Base-by-base conservation (phyloP, 2,113 vertebrate genomes). In the Neolamprologus fasciatus region DNA sequence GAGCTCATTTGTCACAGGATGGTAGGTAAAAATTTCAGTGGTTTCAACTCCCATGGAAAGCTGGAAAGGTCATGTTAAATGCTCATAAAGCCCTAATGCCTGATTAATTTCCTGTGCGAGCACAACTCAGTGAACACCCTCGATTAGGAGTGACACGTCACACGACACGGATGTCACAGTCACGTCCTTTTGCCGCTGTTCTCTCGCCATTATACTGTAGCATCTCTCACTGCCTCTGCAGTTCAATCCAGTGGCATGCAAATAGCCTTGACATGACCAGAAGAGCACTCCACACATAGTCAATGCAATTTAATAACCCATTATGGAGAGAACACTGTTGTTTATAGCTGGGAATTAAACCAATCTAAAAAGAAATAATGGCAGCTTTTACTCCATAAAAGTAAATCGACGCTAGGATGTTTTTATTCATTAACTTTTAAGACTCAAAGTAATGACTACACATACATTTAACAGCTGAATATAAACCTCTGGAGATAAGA, bases 1-100 rank as follows among this genome's bases (percentile, higher is more conserved):
- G 4, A 81, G 86, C 86, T 95, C 94, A 90, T 95, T 96, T 94
- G 92, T 95, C 92, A 91, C 90, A 81, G 88, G 84, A 88, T 50
- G 89, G 90, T 85, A 66, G 85, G 85, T 90, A 91, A 89, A 68
- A 80, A 86, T 91, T 87, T 93, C 87, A 71, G 81, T 21, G 83
- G 14, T 7, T 84, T 87, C 84, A 23, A 31, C 88, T 91, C 76
- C 84, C 11, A n/a, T 42, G 66, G 76, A 90, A 63, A 40, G 35
- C 68, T 50, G 83, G 13, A 90, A 31, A 89, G 92, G 90, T 93
- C 85, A 73, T n/a, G 78, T 81, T 83, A 83, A 92, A 89, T 14
- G 50, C 88, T 89, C 82, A 21, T n/a, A 51, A 82, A 26, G 7
- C 5, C 61, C 81, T 28, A 14, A 80, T 26, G 85, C 81, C 40